Conservation (phyloP, 1,140 invertebrate genomes). For the Drosophila sechellia region DNA sequence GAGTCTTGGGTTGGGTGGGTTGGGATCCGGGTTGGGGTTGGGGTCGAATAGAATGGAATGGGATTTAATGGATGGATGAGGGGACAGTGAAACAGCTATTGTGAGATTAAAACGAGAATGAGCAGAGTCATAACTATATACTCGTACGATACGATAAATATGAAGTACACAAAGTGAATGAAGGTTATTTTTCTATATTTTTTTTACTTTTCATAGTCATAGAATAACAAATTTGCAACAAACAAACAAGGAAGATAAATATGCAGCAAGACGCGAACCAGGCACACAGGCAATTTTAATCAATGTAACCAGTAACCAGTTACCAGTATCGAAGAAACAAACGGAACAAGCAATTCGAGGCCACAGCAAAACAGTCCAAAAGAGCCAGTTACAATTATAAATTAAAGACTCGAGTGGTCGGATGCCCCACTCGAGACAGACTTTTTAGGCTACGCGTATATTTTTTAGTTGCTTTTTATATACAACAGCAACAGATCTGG, state of each 20-base stretch:
- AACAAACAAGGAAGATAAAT: constrained; percentile 28
- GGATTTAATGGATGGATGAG: background rate
- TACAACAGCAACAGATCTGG: constrained; percentile 41
- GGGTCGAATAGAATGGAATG: constrained; percentile 4
- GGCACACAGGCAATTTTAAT: constrained; percentile 42
- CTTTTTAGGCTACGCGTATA: constrained; percentile 75
- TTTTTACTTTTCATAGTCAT: constrained; percentile 84
- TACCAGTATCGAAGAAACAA: constrained; percentile 3
- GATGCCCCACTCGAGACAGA: constrained; percentile 36
- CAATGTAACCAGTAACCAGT: constrained; percentile 25
- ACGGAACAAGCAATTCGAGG: constrained; percentile 49
- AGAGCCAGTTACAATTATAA: constrained; percentile 40
- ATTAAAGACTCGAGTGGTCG: constrained; percentile 7
- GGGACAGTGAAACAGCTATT: constrained; percentile 55
- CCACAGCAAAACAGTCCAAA: constrained; percentile 57
- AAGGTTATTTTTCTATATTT: constrained; percentile 83
- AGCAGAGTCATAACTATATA: constrained; percentile 47
- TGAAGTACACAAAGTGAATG: constrained; percentile 76
- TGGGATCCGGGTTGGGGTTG: constrained; percentile 18
- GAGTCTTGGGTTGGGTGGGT: constrained; percentile 13
- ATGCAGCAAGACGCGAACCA: constrained; percentile 24
- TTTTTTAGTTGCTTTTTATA: constrained; percentile 80
- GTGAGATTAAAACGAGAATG: constrained; percentile 46
- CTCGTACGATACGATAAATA: constrained; percentile 44
- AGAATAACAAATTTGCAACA: constrained; percentile 78